Evolutionary conservation across 2,113 vertebrate genomes (phyloP).

Genomic region (Psilopogon haemacephalus): DNA sequence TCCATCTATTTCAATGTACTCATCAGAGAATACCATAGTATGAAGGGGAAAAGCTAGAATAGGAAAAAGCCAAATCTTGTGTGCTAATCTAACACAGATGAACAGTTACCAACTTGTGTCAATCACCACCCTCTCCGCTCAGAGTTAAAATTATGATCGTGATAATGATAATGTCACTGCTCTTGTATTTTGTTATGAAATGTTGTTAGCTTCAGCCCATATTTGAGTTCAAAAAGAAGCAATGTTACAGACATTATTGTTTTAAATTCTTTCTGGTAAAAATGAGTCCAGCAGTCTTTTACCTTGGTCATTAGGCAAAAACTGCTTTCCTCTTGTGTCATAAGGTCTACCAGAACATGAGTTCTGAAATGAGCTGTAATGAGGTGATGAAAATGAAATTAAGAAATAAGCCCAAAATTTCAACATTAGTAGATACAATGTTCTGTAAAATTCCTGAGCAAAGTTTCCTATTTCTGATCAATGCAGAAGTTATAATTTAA

Average conservation of each 20-base stretch:
- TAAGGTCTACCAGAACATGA: background rate
- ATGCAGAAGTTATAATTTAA: constrained; percentile 24
- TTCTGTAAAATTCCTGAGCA: background rate
- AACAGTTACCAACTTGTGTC: background rate
- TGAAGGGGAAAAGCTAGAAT: background rate
- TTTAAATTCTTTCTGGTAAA: background rate
- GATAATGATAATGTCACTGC: background rate
- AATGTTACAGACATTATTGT: background rate
- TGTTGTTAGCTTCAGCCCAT: background rate
- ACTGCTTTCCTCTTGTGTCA: background rate
- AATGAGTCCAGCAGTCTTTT: background rate
- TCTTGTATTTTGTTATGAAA: background rate
- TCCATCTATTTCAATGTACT: background rate
- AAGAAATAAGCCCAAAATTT: background rate
- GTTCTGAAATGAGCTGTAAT: background rate
- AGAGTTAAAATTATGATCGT: background rate
- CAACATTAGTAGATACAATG: background rate
- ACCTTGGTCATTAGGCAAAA: background rate
- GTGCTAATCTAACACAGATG: background rate
- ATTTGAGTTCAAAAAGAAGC: background rate
- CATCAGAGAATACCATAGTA: background rate
- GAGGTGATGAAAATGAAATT: background rate
- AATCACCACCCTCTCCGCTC: background rate
- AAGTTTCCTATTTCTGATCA: constrained; percentile 25
- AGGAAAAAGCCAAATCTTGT: background rate